Base-by-base conservation (phyloP, 2,113 vertebrate species). In the Donacobius atricapilla region DNA sequence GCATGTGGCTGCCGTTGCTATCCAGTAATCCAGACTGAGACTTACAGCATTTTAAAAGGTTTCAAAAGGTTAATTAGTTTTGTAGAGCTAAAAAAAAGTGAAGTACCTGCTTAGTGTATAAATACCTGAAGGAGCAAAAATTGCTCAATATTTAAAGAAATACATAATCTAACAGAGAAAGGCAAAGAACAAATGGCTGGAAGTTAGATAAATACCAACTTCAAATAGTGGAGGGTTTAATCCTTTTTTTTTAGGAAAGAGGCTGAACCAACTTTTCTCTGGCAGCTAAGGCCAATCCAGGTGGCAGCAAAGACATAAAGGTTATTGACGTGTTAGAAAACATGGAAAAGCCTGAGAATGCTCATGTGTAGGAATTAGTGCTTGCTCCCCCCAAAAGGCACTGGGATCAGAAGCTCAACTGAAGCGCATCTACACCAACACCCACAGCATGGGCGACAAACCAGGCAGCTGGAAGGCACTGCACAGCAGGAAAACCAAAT, bases 1-100 rank as follows among this genome's bases (percentile, higher is more conserved):
- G 87, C 73, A 87, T 75, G 84, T 94, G 94, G 42, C 58, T 93
- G 39, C 61, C 72, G 56, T 3, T 92, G 39, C 90, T 42, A 22
- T 42, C 60, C 80, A 89, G 54, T 84, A 90, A 86, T 54, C 60
- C 79, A 93, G 50, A 70, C 64, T 78, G 76, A 94, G 71, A 63
- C 21, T 93, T 75, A 37, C 9, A 86, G 64, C 56, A 80, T 44
- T 90, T 90, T 4, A 78, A 94, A 84, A 87, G 44, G 28, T 87
- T 95, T 94, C 48, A 48, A 93, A 95, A 97, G 82, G 82, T 85
- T 95, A 89, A 94, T 91, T 81, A 37, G 14, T 91, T 96, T 91
- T 84, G n/a, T 61, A 87, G 66, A 83, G 42, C 22, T 70, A 47
- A 91, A 87, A 89, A 78, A 44, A 61, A 30, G 33, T 28, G 15